These are phyloP conservation scores for Synanthedon myopaeformis DNA, from an alignment of 2,888 invertebrate genomes.

Conservation along the genomic window DNA sequence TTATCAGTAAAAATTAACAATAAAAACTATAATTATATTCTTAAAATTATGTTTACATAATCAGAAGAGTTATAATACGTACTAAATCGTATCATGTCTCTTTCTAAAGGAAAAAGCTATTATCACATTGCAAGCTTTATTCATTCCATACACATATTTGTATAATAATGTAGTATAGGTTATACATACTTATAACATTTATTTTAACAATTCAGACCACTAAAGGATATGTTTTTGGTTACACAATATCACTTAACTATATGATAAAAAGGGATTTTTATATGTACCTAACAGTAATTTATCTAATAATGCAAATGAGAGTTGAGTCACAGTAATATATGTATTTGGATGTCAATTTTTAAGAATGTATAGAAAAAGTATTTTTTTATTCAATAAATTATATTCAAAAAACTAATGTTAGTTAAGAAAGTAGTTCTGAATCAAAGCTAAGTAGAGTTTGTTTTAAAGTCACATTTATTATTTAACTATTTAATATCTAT, in stretches of 20 bases:
- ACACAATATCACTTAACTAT: constrained; percentile 44
- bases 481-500: constrained; percentile 34
- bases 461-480: constrained; percentile 67
- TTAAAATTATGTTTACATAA: too few species aligned
- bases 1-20: too few species aligned
- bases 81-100: not conserved
- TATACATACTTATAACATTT: constrained; percentile 23
- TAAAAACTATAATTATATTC: too few species aligned
- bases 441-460: constrained; percentile 19
- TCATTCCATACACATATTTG: constrained; percentile 15
- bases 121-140: constrained; percentile 23
- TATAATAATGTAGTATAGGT: constrained; percentile 12
- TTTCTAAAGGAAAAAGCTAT: constrained; percentile 2
- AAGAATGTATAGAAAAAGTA: not conserved
- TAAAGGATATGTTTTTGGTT: constrained; percentile 64
- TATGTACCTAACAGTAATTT: not conserved
- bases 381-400: not conserved
- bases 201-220: constrained; percentile 40
- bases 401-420: not conserved
- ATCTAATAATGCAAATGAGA: too few species aligned
- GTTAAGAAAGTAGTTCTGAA: constrained; percentile 8
- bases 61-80: too few species aligned
- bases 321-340: too few species aligned
- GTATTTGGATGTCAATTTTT: not conserved
- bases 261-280: not conserved